phyloP scores from a whole-genome alignment of 2,113 vertebrate species.

The Entelurus aequoreus region DNA sequence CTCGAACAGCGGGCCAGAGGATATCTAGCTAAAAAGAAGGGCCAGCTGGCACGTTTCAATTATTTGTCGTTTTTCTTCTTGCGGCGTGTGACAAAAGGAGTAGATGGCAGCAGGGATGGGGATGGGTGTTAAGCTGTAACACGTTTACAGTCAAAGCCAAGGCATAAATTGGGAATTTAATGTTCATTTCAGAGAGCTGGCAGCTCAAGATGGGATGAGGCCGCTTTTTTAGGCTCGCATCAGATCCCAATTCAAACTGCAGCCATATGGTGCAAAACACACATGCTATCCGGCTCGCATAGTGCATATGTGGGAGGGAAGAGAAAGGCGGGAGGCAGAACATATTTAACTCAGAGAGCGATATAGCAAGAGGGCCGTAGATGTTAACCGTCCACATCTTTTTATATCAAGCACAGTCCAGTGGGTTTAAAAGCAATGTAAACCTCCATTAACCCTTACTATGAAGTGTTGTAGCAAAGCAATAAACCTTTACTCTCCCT shows the following conservation, averaged over 20 bases:
- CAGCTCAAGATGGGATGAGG: constrained; percentile 56
- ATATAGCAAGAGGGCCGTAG: background rate
- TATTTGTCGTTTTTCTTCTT: constrained; percentile 55
- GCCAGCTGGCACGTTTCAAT: constrained; percentile 71
- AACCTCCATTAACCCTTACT: constrained; percentile 31
- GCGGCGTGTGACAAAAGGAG: constrained; percentile 60
- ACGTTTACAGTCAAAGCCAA: constrained; percentile 64
- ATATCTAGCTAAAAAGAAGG: constrained; percentile 51
- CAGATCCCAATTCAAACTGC: constrained; percentile 53
- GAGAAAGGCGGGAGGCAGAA: background rate
- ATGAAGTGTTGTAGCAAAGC: constrained; percentile 18
- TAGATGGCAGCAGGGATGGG: constrained; percentile 54
- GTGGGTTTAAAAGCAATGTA: constrained; percentile 19
- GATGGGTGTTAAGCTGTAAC: constrained; percentile 65
- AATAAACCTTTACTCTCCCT: constrained; percentile 7
- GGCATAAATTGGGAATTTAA: constrained; percentile 66
- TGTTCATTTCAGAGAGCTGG: constrained; percentile 67
- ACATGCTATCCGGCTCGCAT: constrained; percentile 55
- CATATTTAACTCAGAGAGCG: constrained; percentile 11
- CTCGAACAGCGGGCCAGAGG: constrained; percentile 48
- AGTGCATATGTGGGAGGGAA: constrained; percentile 34
- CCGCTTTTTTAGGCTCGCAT: constrained; percentile 45
- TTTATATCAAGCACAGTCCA: constrained; percentile 16
- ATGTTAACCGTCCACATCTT: constrained; percentile 25
- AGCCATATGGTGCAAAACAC: constrained; percentile 65